These are phyloP conservation scores for Drosophila yooni DNA, from an alignment of 2,888 invertebrate genomes.

Conservation along the genomic window DNA sequence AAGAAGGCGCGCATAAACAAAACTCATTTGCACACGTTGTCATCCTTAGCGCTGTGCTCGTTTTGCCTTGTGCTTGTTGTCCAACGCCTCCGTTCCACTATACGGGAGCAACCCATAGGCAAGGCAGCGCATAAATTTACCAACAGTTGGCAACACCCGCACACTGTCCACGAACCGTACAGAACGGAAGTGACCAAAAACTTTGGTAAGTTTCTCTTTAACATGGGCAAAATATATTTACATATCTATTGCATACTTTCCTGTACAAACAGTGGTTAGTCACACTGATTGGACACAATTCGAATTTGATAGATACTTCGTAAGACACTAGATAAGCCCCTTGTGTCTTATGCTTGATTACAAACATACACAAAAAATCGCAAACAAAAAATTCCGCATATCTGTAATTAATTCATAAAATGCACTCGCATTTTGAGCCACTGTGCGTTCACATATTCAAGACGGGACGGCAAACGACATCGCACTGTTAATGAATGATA, in stretches of 20 bases:
- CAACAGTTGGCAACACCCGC: slow-evolving; percentile 60
- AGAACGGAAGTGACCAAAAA: slow-evolving; percentile 9
- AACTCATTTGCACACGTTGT: slow-evolving; percentile 67
- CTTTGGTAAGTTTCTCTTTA: slow-evolving; percentile 30
- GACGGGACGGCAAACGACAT: slow-evolving; percentile 2
- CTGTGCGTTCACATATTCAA: slow-evolving; percentile 32
- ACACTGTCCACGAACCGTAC: slow-evolving; percentile 25
- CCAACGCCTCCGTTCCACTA: background rate
- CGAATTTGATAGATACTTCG: background rate
- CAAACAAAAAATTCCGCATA: background rate
- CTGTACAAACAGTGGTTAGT: background rate
- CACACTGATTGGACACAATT: background rate
- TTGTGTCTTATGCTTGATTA: background rate
- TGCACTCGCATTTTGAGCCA: slow-evolving; percentile 19
- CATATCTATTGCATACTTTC: slow-evolving; percentile 27
- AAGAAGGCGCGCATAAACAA: slow-evolving; percentile 58
- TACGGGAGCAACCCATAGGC: background rate
- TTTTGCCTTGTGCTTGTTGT: slow-evolving; percentile 28
- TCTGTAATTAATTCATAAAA: background rate
- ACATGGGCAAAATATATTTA: slow-evolving; percentile 9
- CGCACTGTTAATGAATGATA: slow-evolving; percentile 9
- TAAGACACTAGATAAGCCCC: background rate
- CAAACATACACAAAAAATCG: background rate
- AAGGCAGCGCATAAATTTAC: slow-evolving; percentile 62
- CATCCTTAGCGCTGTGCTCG: slow-evolving; percentile 50